phyloP scores from a whole-genome alignment of 2,797 vertebrate species.

The Botia almorhae region DNA sequence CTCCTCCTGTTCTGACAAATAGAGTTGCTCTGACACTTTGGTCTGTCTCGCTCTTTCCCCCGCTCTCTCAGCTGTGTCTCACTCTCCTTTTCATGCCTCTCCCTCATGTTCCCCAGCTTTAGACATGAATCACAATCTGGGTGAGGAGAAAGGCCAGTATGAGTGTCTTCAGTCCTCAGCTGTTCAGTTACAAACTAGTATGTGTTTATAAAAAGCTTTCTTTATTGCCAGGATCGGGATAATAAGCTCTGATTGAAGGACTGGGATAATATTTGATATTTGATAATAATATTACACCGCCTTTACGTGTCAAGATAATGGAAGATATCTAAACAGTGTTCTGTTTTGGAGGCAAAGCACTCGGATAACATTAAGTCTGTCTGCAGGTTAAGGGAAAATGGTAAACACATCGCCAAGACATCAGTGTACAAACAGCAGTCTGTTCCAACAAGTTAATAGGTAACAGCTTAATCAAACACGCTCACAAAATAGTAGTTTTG shows the following conservation, averaged over 20 bases:
- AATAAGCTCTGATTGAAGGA: background rate
- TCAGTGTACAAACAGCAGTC: background rate
- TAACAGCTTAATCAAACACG: conserved; percentile 32
- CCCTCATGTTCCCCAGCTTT: conserved; percentile 30
- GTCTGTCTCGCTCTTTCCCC: conserved; percentile 26
- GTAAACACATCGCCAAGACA: background rate
- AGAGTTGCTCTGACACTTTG: conserved; percentile 51
- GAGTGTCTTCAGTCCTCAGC: background rate
- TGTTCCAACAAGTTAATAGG: conserved; percentile 46
- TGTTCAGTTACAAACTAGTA: no score
- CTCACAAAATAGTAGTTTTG: background rate
- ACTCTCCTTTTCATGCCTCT: conserved; percentile 22
- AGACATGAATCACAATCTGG: conserved; percentile 43
- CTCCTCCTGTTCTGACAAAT: conserved; percentile 67
- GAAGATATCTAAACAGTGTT: background rate
- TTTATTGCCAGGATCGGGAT: background rate
- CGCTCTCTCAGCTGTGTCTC: conserved; percentile 17
- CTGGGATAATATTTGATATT: background rate
- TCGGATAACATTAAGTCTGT: background rate
- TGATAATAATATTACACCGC: no score
- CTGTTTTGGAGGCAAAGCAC: background rate
- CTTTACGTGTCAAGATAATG: background rate
- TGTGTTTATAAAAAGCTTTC: background rate
- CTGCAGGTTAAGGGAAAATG: background rate
- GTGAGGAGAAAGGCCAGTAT: conserved; percentile 19